Percentiles rank a stretch among this genome's conserved stretches.
Conservation (phyloP, 2,113 vertebrate species). For the Tapirus terrestris region DNA sequence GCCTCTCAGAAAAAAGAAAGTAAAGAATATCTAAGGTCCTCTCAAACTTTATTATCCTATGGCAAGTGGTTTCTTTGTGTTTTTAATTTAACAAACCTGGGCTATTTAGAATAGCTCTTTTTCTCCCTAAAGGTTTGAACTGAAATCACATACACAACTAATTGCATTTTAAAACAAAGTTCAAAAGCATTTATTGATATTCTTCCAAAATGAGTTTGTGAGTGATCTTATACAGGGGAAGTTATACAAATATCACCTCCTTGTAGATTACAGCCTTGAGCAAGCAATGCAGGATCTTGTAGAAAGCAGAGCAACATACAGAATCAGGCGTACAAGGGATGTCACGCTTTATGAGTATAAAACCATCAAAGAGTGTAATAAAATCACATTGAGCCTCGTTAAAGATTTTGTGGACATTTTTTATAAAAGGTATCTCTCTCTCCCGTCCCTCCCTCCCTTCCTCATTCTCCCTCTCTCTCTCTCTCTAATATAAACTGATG, state of each 20-base stretch:
- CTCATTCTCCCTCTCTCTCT: neutral
- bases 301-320: neutral
- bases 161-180: conserved; percentile 15
- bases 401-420: neutral
- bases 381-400: neutral
- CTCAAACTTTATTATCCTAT: neutral
- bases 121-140: neutral
- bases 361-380: neutral
- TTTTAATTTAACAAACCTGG: neutral
- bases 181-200: neutral
- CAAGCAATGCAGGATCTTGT: rapidly evolving
- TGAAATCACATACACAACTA: neutral
- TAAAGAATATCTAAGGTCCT: neutral
- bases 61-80: neutral
- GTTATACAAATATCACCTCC: neutral
- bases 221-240: neutral
- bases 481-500: neutral
- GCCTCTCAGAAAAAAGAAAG: neutral
- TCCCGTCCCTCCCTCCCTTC: neutral
- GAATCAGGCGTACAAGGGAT: rapidly evolving
- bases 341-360: neutral
- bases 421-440: neutral
- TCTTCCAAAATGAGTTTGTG: neutral
- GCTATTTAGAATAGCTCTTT: neutral
- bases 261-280: neutral